Base-by-base conservation (phyloP, 2,113 vertebrate genomes). In the Tor tambroides region DNA sequence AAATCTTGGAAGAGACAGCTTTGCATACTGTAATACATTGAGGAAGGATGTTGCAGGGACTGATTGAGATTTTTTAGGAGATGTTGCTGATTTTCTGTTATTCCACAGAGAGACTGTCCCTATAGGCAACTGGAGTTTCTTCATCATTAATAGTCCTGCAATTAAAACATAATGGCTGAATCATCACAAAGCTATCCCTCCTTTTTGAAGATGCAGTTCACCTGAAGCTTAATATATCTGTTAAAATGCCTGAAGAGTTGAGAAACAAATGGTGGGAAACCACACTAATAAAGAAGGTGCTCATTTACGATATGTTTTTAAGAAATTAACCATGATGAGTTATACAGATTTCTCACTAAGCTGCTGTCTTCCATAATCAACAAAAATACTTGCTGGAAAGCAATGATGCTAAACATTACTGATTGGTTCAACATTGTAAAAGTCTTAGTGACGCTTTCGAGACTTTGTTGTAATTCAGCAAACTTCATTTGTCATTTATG, bases 121-220 rank as follows among this genome's bases (percentile, higher is more conserved):
- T 90, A 59, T 67, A 80, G 89, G 89, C 19, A 30, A 71, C 38
- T 59, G 54, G 41, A 15, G 67, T 86, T 89, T 88, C 85, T 65
- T 85, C 15, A 63, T 90, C 38, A 80, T 91, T 86, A 83, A 90
- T 83, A 90, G 88, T 87, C 67, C 61, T 86, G 78, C 85, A 90
- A 89, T 92, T 89, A 88, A 88, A 49, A 90, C 88, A 87, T 80
- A 82, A 85, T 85, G 88, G 88, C 85, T 88, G 87, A 90, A 89
- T 92, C 93, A 87, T 90, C 88, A 76, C 30, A 90, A 78, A 71
- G 54, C 72, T 46, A 61, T 69, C 76, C 32, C 30, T 30, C 38
- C 51, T 19, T 85, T 54, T 84, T 76, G 12, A 88, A 87, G 61
- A 75, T 87, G 59, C 32, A 51, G 78, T 65, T 85, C 41, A 83